phyloP scores from a whole-genome alignment of 2,113 vertebrate species.

The Hippopotamus amphibius region DNA sequence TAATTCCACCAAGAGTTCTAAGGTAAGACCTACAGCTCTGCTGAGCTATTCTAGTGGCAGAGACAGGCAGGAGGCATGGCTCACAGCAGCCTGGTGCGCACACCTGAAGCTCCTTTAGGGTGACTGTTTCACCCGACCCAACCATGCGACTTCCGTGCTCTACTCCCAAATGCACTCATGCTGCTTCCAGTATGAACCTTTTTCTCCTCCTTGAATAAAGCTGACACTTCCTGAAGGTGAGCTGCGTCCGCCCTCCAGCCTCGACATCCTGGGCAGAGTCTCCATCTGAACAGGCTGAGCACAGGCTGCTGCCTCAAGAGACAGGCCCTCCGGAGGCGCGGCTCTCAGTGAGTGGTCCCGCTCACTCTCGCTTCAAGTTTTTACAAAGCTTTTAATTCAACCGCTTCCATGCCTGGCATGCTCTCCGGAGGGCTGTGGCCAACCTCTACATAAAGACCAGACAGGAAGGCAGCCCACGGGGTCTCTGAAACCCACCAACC shows the following conservation, averaged over 20 bases:
- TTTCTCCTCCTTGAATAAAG: neutral
- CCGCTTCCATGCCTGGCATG: no score
- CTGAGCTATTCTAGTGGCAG: neutral
- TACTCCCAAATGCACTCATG: fast-evolving
- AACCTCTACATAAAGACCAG: no score
- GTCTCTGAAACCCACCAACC: neutral
- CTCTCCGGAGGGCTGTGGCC: neutral
- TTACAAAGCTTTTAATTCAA: neutral
- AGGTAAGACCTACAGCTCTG: neutral
- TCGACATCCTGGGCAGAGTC: neutral
- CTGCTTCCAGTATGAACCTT: fast-evolving
- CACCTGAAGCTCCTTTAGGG: no score
- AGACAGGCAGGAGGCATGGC: neutral
- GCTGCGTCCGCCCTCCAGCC: neutral
- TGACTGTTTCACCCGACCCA: no score
- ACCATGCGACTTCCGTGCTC: fast-evolving
- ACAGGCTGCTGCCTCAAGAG: neutral
- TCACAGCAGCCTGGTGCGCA: neutral
- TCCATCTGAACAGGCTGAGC: neutral
- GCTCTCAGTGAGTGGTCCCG: neutral
- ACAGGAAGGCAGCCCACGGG: neutral
- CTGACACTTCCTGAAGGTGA: no score
- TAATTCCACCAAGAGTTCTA: no score
- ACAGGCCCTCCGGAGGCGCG: no score
- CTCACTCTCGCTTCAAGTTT: neutral